Evolutionary conservation across 2,888 invertebrate genomes (phyloP), one percentile per base, ranked within the genome.

Genomic region (Neoascia interrupta): DNA sequence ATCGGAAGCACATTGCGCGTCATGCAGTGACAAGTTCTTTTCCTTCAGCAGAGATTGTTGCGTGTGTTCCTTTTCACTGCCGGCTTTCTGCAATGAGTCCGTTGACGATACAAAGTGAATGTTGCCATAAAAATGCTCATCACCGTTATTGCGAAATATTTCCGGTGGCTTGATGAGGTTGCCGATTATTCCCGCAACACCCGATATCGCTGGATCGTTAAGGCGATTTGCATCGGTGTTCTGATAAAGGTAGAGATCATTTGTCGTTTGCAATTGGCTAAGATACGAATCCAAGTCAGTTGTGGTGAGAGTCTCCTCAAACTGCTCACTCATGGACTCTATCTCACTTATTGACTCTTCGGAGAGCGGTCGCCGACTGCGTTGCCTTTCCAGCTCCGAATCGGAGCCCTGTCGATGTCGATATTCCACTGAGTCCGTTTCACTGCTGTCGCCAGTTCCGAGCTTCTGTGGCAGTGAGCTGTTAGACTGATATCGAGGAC

Each of bases 321-420:
- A 90, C 82, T 90, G 89, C 66, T 90, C 90, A 82, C 90, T 90
- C 15, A 92, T 87, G 8, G 92, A 91, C 68, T 92, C 92, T 39
- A 94, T 89, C 85, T 94, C 93, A 84, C 93, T 93, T 4, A 88
- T 87, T 37, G 93, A 94, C 83, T 95, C 93, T 84, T 94, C 94
- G 15, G 94, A 94, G 2, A 95, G 90, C 0, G 95, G 94, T 81
- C 94, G 89, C 51, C 95, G 90, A 83, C 94, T 95, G 37, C 93
- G 86, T 82, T 92, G 91, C 19, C 91, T 90, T 83, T 92, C 92
- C 36, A 92, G 82, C 1, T 90, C 90, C 74, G 91, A 91, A 81
- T 90, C 90, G 5, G 88, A 87, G 10, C 85, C 84, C 23, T 85
- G 85, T 2, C 84, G 82, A 81, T 89, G 89, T 16, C 92, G 89